Conservation (phyloP, 2,797 vertebrate genomes). For the Diplodus sargus region DNA sequence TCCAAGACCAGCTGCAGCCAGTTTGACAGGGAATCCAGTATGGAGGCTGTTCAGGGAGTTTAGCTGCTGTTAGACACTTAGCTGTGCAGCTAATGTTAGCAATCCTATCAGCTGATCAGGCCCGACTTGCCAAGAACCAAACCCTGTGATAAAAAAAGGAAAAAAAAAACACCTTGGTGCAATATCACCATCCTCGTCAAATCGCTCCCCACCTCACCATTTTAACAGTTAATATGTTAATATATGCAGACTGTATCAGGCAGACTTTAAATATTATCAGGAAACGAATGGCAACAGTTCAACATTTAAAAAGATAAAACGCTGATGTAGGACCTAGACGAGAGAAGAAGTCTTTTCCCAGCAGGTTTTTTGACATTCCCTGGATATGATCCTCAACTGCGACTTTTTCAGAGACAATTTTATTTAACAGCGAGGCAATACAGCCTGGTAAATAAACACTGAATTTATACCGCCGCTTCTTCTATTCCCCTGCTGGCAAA, state of each 20-base stretch:
- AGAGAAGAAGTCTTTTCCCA: conserved; percentile 21
- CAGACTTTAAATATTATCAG: conserved; percentile 4
- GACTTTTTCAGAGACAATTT: conserved; percentile 48
- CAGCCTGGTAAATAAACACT: conserved; percentile 61
- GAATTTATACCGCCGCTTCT: conserved; percentile 26
- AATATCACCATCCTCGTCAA: too few relatives aligned
- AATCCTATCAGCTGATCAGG: too few relatives aligned
- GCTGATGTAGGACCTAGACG: conserved; percentile 22
- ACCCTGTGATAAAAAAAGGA: too few relatives aligned
- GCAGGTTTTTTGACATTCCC: conserved; percentile 21
- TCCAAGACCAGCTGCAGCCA: too few relatives aligned
- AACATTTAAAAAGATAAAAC: conserved; percentile 27
- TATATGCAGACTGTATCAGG: not conserved
- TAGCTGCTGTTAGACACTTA: too few relatives aligned
- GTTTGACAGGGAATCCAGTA: too few relatives aligned
- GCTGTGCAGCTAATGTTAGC: too few relatives aligned
- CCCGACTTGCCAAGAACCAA: too few relatives aligned
- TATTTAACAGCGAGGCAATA: conserved; percentile 56
- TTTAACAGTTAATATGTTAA: not conserved
- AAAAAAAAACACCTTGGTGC: too few relatives aligned
- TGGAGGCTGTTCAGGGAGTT: too few relatives aligned
- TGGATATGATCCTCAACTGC: conserved; percentile 40
- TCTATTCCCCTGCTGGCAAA: conserved; percentile 35
- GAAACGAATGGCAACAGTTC: conserved; percentile 22
- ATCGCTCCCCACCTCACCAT: too few relatives aligned